phyloP scores from a whole-genome alignment of 2,888 invertebrate species.

The Drosophila cognata region DNA sequence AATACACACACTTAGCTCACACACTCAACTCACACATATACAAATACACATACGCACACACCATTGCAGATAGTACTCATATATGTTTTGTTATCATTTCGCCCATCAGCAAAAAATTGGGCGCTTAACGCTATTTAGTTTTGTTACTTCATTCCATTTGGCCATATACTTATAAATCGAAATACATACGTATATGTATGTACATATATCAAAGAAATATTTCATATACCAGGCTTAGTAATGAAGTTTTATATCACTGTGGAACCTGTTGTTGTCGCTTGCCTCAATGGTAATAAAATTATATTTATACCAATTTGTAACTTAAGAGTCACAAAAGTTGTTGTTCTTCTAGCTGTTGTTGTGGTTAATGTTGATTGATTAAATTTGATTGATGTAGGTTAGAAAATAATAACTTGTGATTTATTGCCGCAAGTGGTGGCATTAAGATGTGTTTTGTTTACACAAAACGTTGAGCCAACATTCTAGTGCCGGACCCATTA shows the following conservation, averaged over 20 bases:
- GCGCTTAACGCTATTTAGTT: slow-evolving; percentile 51
- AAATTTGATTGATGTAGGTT: slow-evolving; percentile 70
- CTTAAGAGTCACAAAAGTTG: slow-evolving; percentile 5
- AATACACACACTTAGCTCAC: slow-evolving; percentile 53
- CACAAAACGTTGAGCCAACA: slow-evolving; percentile 12
- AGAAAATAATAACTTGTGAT: slow-evolving; percentile 60
- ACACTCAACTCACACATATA: slow-evolving; percentile 22
- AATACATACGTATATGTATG: background rate
- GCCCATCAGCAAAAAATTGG: slow-evolving; percentile 20
- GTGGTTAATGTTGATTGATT: slow-evolving; percentile 45
- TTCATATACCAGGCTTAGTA: slow-evolving; percentile 1
- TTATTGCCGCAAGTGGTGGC: slow-evolving; percentile 53
- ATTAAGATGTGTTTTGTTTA: slow-evolving; percentile 39
- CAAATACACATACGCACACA: slow-evolving; percentile 15
- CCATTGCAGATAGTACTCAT: slow-evolving; percentile 2
- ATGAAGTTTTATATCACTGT: slow-evolving; percentile 9
- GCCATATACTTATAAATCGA: slow-evolving; percentile 15
- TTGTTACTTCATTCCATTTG: slow-evolving; percentile 50
- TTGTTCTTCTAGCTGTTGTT: slow-evolving; percentile 1
- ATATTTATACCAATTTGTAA: slow-evolving; percentile 57
- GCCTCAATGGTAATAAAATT: slow-evolving; percentile 44
- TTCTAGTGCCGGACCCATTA: slow-evolving; percentile 38
- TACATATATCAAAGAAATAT: background rate
- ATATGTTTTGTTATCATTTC: slow-evolving; percentile 18
- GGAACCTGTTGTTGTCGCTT: slow-evolving; percentile 41